phyloP scores from a whole-genome alignment of 2,113 vertebrate species.

The Ifrita kowaldi region DNA sequence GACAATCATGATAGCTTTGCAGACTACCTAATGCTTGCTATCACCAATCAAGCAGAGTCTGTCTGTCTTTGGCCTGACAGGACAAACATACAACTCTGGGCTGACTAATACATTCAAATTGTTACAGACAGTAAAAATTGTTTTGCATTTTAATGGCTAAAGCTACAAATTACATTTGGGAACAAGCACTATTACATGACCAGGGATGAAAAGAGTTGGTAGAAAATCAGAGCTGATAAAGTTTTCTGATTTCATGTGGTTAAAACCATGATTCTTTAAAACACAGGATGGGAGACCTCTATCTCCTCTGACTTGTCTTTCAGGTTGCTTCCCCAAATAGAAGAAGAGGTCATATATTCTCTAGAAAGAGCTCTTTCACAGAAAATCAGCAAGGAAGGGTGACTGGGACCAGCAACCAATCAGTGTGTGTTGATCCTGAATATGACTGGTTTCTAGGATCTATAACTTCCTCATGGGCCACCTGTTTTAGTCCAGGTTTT shows the following conservation, averaged over 20 bases:
- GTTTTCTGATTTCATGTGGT: neutral
- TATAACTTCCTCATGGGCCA: neutral
- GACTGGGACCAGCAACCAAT: neutral
- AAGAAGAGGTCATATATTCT: neutral
- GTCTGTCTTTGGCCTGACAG: neutral
- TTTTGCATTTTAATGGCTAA: neutral
- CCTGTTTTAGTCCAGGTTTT: neutral
- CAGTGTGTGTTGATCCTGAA: neutral
- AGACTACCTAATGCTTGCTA: neutral
- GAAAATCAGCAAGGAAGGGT: neutral
- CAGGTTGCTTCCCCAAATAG: neutral
- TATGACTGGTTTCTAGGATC: neutral
- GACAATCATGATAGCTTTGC: neutral
- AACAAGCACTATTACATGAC: neutral
- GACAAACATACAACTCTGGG: neutral
- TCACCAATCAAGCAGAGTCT: neutral
- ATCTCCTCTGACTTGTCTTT: neutral
- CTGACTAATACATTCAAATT: neutral
- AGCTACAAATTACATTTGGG: neutral
- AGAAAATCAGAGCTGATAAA: neutral
- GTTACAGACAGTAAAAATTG: rapidly evolving
- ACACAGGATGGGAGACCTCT: neutral
- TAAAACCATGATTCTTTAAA: neutral
- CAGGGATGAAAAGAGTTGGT: neutral
- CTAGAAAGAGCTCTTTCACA: neutral